These are phyloP conservation scores for Myodes glareolus DNA, from an alignment of 2,113 vertebrate species.

Conservation along the genomic window DNA sequence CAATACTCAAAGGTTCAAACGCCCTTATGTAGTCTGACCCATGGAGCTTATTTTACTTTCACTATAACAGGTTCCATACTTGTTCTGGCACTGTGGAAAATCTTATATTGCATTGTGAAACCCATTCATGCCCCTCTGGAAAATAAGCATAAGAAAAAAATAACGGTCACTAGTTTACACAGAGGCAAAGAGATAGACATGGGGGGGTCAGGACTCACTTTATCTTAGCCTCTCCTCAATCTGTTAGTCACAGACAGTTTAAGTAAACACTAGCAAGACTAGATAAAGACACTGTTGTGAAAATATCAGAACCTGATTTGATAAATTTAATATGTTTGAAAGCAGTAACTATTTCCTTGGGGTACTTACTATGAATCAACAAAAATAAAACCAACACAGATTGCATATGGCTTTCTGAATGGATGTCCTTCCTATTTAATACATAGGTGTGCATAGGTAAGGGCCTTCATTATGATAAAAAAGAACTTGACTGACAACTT, in stretches of 20 bases:
- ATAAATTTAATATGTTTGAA: background rate
- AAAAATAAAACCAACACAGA: background rate
- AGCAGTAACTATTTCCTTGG: background rate
- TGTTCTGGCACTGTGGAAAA: background rate
- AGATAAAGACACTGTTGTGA: background rate
- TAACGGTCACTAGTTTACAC: background rate
- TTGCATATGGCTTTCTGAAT: background rate
- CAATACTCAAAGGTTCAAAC: background rate
- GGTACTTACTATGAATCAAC: background rate
- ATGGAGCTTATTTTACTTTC: background rate
- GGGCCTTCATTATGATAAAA: background rate
- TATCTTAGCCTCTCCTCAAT: background rate
- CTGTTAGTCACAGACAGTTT: background rate
- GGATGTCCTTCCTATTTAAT: background rate
- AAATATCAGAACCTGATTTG: background rate
- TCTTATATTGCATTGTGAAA: background rate
- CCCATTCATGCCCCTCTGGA: background rate
- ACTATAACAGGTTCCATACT: background rate
- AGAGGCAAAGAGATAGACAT: background rate
- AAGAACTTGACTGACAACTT: background rate
- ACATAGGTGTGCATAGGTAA: background rate
- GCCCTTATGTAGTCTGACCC: background rate
- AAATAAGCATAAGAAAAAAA: background rate
- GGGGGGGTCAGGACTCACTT: background rate
- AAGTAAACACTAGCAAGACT: background rate